phyloP scores from a whole-genome alignment of 1,140 invertebrate genomes.

The Thaumatotibia leucotreta region DNA sequence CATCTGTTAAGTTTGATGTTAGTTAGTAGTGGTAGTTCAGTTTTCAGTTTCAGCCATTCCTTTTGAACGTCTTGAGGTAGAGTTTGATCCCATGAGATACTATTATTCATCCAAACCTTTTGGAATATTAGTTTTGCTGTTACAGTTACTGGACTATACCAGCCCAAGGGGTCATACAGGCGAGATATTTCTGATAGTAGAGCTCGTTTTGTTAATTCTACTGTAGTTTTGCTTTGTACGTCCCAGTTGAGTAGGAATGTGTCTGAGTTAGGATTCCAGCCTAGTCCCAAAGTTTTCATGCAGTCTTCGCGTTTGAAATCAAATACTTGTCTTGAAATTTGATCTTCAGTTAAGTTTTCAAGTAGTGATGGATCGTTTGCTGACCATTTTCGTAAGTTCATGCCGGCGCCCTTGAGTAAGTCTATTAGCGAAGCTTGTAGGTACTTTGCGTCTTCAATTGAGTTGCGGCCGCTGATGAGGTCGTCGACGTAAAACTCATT shows the following conservation, averaged over 20 bases:
- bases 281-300: conserved; percentile 35
- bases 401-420: conserved; percentile 29
- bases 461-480: conserved; percentile 32
- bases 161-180: conserved; percentile 53
- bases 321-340: conserved; percentile 18
- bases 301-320: conserved; percentile 28
- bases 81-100: conserved; percentile 53
- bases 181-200: conserved; percentile 42
- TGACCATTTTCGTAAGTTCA: conserved; percentile 40
- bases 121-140: conserved; percentile 59
- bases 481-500: neutral
- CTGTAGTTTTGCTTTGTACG: conserved; percentile 7
- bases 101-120: conserved; percentile 39
- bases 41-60: conserved; percentile 29
- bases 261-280: conserved; percentile 34
- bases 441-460: conserved; percentile 25
- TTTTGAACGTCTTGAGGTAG: conserved; percentile 27
- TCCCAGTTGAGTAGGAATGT: conserved; percentile 26
- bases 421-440: conserved; percentile 28
- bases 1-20: conserved; percentile 31
- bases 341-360: conserved; percentile 18
- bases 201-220: conserved; percentile 27
- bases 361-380: conserved; percentile 27
- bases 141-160: conserved; percentile 48
- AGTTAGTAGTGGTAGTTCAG: conserved; percentile 26